Percentiles rank a stretch among this genome's conserved stretches.
Evolutionary conservation across 2,888 invertebrate genomes (phyloP).

Genomic region (Bruchidius siliquastri): DNA sequence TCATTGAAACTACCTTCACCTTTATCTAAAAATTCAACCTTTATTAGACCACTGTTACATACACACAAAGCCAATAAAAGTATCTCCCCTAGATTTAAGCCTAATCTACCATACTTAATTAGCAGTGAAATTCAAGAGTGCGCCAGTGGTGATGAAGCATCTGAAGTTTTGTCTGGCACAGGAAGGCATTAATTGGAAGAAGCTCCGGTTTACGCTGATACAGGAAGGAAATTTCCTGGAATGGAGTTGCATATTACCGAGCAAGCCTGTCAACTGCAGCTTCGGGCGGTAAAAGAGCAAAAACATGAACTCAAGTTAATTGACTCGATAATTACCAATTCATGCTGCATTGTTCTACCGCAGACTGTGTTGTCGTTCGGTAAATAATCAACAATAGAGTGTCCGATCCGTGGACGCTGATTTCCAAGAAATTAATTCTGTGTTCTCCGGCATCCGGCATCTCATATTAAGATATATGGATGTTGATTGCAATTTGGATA

Average conservation of each 20-base stretch:
- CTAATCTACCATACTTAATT: background rate
- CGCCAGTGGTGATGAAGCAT: background rate
- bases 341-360: too few species aligned
- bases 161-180: slow-evolving; percentile 15
- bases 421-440: too few species aligned
- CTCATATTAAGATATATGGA: too few species aligned
- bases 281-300: too few species aligned
- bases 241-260: background rate
- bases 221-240: slow-evolving; percentile 40
- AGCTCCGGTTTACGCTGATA: slow-evolving; percentile 27
- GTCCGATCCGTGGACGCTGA: too few species aligned
- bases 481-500: too few species aligned
- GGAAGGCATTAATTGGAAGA: slow-evolving; percentile 39
- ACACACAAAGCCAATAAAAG: background rate
- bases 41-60: background rate
- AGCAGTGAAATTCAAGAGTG: background rate
- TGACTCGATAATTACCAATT: too few species aligned
- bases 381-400: too few species aligned
- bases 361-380: too few species aligned
- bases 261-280: background rate
- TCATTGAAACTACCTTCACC: too few species aligned
- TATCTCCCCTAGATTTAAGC: background rate
- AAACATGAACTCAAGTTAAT: too few species aligned
- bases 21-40: background rate
- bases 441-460: too few species aligned